Percentiles rank a stretch among this genome's conserved stretches.
Evolutionary conservation across 2,113 vertebrate species (phyloP).

Genomic region (Phoenicopterus ruber): DNA sequence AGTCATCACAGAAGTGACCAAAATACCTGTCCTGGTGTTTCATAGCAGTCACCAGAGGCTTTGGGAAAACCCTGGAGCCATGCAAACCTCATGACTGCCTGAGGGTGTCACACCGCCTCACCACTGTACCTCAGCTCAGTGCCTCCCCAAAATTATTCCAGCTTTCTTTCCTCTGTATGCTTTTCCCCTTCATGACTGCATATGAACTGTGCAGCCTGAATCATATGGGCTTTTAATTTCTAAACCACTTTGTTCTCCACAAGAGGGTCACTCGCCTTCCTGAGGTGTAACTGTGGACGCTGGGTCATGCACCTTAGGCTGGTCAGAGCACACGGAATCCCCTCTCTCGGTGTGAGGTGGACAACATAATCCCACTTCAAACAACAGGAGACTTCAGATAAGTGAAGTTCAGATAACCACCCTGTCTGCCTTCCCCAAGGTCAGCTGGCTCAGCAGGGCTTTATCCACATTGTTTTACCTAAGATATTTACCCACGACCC

Average conservation of each 20-base stretch:
- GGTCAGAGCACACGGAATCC: not conserved
- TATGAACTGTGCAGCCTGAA: not conserved
- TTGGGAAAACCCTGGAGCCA: not conserved
- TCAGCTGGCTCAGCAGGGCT: conserved; percentile 37
- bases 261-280: not conserved
- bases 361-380: conserved; percentile 21
- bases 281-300: not conserved
- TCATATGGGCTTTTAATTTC: not conserved
- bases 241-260: not conserved
- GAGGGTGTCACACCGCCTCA: not conserved
- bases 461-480: not conserved
- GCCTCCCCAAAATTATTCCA: not conserved
- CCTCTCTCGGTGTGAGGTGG: not conserved
- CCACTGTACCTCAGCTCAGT: not conserved
- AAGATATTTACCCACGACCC: not conserved
- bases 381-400: conserved; percentile 25
- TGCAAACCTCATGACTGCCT: not conserved
- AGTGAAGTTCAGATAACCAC: conserved; percentile 32
- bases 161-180: not conserved
- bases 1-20: not conserved
- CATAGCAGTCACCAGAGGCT: not conserved
- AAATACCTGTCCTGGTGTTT: not conserved
- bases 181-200: not conserved
- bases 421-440: not conserved
- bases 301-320: not conserved